Evolutionary conservation across 1,140 invertebrate species (phyloP).

Genomic region (Pomphorhynchus laevis): DNA sequence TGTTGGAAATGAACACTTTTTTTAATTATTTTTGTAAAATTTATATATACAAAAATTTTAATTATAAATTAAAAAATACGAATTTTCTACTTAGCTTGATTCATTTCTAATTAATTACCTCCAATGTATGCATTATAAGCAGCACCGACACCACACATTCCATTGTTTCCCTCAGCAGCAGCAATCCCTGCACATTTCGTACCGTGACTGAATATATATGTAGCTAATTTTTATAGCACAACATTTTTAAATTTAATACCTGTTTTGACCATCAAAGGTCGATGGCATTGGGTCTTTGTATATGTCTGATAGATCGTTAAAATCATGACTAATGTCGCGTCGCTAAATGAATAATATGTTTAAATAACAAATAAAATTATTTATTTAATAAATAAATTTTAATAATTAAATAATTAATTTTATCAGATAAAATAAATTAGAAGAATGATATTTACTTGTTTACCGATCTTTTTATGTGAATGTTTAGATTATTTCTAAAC

Average conservation of each 20-base stretch:
- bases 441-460: background rate
- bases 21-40: too few species aligned
- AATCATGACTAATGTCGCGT: conserved; percentile 9
- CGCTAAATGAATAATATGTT: background rate
- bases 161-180: conserved; percentile 74
- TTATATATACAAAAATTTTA: too few species aligned
- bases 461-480: too few species aligned
- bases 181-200: conserved; percentile 91
- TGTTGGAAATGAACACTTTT: too few species aligned
- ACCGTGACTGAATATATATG: conserved; percentile 37
- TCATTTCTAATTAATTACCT: too few species aligned
- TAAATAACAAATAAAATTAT: background rate
- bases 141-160: conserved; percentile 65
- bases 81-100: too few species aligned
- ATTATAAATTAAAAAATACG: too few species aligned
- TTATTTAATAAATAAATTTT: background rate
- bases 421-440: background rate
- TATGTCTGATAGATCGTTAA: conserved; percentile 8
- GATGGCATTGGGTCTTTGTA: conserved; percentile 9
- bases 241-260: too few species aligned
- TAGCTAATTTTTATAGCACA: too few species aligned
- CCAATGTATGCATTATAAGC: conserved; percentile 64
- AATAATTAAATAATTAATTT: background rate
- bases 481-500: too few species aligned
- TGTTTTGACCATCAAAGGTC: conserved; percentile 8